Evolutionary conservation across 2,888 invertebrate species (phyloP).

Genomic region (Emmelina monodactyla): DNA sequence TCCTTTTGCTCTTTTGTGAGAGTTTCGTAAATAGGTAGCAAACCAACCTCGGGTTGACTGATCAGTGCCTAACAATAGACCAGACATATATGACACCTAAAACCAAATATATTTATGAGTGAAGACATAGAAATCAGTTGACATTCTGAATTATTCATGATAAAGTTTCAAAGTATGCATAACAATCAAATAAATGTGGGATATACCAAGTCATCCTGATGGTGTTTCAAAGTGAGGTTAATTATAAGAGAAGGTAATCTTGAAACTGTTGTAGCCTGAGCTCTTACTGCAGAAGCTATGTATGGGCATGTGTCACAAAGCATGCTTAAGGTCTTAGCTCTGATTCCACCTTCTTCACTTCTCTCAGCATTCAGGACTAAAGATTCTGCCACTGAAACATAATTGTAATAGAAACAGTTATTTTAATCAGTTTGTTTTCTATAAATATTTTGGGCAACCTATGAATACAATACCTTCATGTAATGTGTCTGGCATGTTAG

Average conservation of each 20-base stretch:
- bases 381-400: constrained; percentile 75
- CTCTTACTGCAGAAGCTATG: constrained; percentile 83
- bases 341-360: constrained; percentile 85
- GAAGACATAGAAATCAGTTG: too few species aligned
- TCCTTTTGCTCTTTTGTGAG: constrained; percentile 81
- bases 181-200: constrained; percentile 1
- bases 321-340: constrained; percentile 81
- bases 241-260: constrained; percentile 90
- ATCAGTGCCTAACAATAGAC: constrained; percentile 88
- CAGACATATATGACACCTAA: constrained; percentile 84
- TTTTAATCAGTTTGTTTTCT: not conserved
- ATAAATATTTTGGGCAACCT: not conserved
- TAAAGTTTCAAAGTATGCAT: not conserved
- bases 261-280: constrained; percentile 88
- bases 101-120: not conserved
- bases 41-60: constrained; percentile 92
- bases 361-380: constrained; percentile 87
- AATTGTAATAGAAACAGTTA: not conserved
- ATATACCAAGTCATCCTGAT: constrained; percentile 67
- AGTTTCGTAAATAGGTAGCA: constrained; percentile 86
- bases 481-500: constrained; percentile 93
- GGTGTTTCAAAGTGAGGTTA: constrained; percentile 76
- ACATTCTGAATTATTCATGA: too few species aligned
- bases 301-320: constrained; percentile 91
- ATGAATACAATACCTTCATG: constrained; percentile 72